These are phyloP conservation scores for Andricus curvator DNA, from an alignment of 2,888 invertebrate species.

Conservation along the genomic window DNA sequence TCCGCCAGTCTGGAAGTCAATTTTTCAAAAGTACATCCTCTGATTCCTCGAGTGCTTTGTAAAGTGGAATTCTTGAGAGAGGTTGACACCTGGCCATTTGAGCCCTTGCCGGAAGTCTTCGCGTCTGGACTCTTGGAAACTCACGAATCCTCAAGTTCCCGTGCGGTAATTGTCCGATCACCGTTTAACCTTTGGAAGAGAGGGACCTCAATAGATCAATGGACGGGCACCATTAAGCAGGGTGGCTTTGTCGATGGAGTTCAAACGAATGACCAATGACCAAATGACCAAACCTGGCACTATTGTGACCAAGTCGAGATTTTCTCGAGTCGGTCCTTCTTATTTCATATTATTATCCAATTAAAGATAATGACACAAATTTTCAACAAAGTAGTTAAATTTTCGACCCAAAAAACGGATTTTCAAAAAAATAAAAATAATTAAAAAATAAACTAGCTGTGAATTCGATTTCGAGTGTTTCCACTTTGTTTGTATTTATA, in stretches of 20 bases:
- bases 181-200: not conserved
- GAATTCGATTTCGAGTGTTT: no score
- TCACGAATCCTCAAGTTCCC: not conserved
- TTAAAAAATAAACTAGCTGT: no score
- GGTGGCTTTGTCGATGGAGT: not conserved
- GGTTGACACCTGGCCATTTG: not conserved
- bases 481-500: no score
- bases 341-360: no score
- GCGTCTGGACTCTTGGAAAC: not conserved
- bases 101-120: not conserved
- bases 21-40: not conserved
- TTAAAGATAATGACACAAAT: no score
- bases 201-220: not conserved
- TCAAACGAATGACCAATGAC: not conserved
- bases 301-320: no score
- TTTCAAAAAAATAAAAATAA: no score
- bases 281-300: not conserved
- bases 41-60: constrained; percentile 1
- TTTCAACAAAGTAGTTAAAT: no score
- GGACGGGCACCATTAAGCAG: not conserved
- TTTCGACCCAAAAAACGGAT: no score
- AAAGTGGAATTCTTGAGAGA: constrained; percentile 10
- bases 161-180: not conserved
- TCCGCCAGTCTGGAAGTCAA: constrained; percentile 5
- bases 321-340: no score